phyloP scores from a whole-genome alignment of 2,113 vertebrate genomes.

The Myiozetetes cayanensis region DNA sequence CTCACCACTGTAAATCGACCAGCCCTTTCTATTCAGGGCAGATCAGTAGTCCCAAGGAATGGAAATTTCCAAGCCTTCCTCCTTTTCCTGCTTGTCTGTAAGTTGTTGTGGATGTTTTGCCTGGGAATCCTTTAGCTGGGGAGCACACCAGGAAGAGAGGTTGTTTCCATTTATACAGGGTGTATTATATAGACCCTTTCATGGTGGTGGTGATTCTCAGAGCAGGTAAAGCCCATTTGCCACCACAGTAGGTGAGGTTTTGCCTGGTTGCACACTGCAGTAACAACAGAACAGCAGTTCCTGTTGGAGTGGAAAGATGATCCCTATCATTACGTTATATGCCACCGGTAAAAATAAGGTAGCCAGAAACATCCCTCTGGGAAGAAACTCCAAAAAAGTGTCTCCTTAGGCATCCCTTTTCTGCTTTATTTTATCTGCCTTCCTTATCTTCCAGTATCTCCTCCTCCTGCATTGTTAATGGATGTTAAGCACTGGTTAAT shows the following conservation, averaged over 20 bases:
- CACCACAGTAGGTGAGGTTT: neutral
- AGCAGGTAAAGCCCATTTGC: neutral
- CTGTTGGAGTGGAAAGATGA: neutral
- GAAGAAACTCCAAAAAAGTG: neutral
- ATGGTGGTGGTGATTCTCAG: neutral
- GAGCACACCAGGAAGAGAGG: neutral
- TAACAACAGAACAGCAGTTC: neutral
- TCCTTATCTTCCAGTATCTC: neutral
- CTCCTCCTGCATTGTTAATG: neutral
- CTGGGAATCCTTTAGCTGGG: neutral
- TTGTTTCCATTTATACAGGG: neutral
- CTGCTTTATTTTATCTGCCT: neutral
- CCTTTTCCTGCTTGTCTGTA: neutral
- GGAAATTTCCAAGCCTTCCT: neutral
- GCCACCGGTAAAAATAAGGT: neutral
- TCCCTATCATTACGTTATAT: fast-evolving
- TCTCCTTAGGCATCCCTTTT: neutral
- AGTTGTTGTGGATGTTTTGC: neutral
- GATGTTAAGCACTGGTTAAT: neutral
- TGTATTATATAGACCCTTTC: neutral
- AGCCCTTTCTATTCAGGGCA: neutral
- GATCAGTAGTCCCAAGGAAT: neutral
- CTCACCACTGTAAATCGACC: neutral
- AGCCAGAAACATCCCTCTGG: neutral
- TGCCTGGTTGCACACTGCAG: neutral